Percentiles rank a stretch among this genome's conserved stretches.
phyloP scores from a whole-genome alignment of 2,888 invertebrate species.

The Sphecodes monilicornis region DNA sequence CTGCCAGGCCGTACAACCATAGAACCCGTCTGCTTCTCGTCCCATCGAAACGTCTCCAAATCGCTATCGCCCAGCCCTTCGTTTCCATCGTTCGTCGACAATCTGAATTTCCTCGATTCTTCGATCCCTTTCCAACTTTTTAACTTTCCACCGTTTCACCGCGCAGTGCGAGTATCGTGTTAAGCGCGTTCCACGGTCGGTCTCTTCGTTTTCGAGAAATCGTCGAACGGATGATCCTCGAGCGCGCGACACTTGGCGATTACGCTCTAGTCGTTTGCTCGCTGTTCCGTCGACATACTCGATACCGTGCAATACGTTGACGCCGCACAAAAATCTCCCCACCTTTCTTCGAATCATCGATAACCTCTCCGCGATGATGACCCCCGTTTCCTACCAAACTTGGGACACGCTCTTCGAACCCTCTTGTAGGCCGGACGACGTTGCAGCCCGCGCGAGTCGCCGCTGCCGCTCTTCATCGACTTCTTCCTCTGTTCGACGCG shows the following conservation, averaged over 20 bases:
- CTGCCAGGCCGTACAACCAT: slow-evolving; percentile 65
- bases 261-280: neutral
- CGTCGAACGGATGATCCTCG: neutral
- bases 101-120: neutral
- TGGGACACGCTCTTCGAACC: slow-evolving; percentile 49
- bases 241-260: neutral
- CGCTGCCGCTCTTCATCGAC: neutral
- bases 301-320: slow-evolving; percentile 62
- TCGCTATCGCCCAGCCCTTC: slow-evolving; percentile 11
- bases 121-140: neutral
- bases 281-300: slow-evolving; percentile 34
- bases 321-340: slow-evolving; percentile 78
- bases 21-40: slow-evolving; percentile 37
- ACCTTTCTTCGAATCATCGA: slow-evolving; percentile 68
- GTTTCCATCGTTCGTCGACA: slow-evolving; percentile 1
- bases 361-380: slow-evolving; percentile 80
- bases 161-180: too few relatives aligned
- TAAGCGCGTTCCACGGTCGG: too few relatives aligned
- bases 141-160: neutral
- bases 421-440: neutral
- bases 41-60: neutral
- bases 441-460: neutral
- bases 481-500: neutral
- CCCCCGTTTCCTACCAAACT: slow-evolving; percentile 71
- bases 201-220: neutral